These are phyloP conservation scores for Capromys pilorides DNA, from an alignment of 2,797 vertebrate species.

Conservation along the genomic window DNA sequence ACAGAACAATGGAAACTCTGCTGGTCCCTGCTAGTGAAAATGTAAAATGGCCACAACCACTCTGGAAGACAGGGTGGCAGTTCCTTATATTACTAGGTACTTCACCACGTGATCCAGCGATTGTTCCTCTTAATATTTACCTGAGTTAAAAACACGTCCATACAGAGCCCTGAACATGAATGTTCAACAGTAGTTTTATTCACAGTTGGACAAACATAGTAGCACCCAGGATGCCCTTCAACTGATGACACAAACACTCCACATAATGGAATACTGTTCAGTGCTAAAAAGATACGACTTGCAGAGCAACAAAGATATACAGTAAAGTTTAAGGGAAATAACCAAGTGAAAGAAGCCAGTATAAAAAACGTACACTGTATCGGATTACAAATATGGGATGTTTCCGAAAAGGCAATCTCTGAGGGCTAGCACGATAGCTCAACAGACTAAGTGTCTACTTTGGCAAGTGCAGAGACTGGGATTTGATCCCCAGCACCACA, in stretches of 20 bases:
- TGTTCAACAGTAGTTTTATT: conserved; percentile 14
- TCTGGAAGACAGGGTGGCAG: background rate
- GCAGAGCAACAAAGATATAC: background rate
- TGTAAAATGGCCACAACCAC: background rate
- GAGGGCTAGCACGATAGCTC: too few relatives aligned
- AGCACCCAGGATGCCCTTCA: conserved; percentile 15
- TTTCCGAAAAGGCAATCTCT: background rate
- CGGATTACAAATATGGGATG: background rate
- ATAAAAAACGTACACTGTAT: background rate
- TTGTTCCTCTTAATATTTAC: background rate
- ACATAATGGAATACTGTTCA: background rate
- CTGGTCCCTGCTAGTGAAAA: background rate
- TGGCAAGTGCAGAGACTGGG: too few relatives aligned
- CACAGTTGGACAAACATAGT: background rate
- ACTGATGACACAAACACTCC: background rate
- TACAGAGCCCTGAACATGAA: background rate
- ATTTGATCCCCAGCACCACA: too few relatives aligned
- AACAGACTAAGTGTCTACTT: too few relatives aligned
- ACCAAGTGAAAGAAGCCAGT: background rate
- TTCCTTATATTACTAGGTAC: background rate
- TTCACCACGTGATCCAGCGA: background rate
- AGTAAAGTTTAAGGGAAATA: background rate
- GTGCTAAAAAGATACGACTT: background rate
- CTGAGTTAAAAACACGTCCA: background rate
- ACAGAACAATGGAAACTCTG: background rate